phyloP scores from a whole-genome alignment of 2,113 vertebrate species.

The Etheostoma spectabile region DNA sequence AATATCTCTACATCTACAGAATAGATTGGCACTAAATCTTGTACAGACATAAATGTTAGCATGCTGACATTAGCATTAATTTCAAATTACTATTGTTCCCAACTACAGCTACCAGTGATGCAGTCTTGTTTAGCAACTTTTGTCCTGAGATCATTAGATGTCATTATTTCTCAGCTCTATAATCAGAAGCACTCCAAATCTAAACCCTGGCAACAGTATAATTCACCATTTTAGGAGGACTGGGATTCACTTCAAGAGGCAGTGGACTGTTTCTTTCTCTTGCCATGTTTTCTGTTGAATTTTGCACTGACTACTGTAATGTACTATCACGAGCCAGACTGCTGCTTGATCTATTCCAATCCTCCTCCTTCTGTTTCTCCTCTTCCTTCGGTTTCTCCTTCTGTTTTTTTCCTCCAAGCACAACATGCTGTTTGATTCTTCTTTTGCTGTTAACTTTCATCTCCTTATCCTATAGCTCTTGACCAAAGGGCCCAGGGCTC shows the following conservation, averaged over 20 bases:
- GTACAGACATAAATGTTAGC: not conserved
- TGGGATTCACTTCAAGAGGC: slow-evolving; percentile 62
- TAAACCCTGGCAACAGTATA: slow-evolving; percentile 38
- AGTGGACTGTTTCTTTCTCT: slow-evolving; percentile 66
- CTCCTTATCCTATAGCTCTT: slow-evolving; percentile 9
- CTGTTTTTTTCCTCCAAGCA: slow-evolving; percentile 52
- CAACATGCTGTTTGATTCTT: slow-evolving; percentile 26
- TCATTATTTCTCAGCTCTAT: slow-evolving; percentile 31
- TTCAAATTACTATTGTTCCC: not conserved
- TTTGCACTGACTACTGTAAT: slow-evolving; percentile 53
- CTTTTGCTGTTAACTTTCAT: slow-evolving; percentile 12
- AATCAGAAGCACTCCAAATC: slow-evolving; percentile 44
- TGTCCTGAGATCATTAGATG: slow-evolving; percentile 13
- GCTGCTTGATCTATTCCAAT: slow-evolving; percentile 62
- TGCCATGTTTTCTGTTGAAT: slow-evolving; percentile 66
- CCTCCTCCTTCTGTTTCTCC: slow-evolving; percentile 56
- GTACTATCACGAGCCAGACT: slow-evolving; percentile 59
- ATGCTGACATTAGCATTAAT: not conserved
- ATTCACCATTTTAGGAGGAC: slow-evolving; percentile 40
- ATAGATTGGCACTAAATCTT: not conserved
- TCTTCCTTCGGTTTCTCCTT: slow-evolving; percentile 66
- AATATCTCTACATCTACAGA: not conserved
- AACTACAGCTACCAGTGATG: not conserved
- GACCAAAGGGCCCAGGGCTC: not conserved
- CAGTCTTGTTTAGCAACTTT: not conserved